Evolutionary conservation across 2,888 invertebrate species (phyloP).

Genomic region (Amblyteles armatorius): DNA sequence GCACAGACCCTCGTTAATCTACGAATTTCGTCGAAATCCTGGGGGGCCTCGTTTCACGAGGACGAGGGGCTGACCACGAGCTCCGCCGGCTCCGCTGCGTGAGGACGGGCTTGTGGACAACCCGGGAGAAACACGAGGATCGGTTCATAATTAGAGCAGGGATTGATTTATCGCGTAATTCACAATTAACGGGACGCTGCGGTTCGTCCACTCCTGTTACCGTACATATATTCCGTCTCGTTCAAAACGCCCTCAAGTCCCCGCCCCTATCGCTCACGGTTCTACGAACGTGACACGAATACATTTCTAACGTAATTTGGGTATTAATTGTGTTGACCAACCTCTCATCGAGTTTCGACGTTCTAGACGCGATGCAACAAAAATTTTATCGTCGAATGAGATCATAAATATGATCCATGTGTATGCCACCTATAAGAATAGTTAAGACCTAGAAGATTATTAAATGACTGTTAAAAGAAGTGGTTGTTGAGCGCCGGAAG

Average conservation of each 20-base stretch:
- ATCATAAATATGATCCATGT: not conserved
- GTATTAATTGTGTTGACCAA: constrained; percentile 3
- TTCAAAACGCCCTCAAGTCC: not conserved
- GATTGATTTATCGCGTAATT: constrained; percentile 80
- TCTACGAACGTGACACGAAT: not conserved
- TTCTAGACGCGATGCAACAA: not conserved
- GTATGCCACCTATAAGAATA: not conserved
- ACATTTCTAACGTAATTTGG: not conserved
- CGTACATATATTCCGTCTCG: constrained; percentile 2
- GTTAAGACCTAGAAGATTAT: not conserved
- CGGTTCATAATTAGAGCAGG: constrained; percentile 75
- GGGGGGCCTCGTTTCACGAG: constrained; percentile 20
- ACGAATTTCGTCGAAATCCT: constrained; percentile 36
- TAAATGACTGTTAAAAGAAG: no score
- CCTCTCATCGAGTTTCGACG: not conserved
- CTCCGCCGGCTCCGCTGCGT: not conserved
- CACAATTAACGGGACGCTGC: constrained; percentile 74
- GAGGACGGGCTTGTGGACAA: constrained; percentile 37
- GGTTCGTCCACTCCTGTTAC: constrained; percentile 17
- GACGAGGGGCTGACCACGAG: constrained; percentile 11
- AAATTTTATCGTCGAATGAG: not conserved
- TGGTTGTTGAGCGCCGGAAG: no score
- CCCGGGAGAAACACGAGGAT: constrained; percentile 66
- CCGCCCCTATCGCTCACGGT: not conserved
- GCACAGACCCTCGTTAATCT: constrained; percentile 52